Base-by-base conservation (phyloP, 2,113 vertebrate genomes). In the Guaruba guarouba region DNA sequence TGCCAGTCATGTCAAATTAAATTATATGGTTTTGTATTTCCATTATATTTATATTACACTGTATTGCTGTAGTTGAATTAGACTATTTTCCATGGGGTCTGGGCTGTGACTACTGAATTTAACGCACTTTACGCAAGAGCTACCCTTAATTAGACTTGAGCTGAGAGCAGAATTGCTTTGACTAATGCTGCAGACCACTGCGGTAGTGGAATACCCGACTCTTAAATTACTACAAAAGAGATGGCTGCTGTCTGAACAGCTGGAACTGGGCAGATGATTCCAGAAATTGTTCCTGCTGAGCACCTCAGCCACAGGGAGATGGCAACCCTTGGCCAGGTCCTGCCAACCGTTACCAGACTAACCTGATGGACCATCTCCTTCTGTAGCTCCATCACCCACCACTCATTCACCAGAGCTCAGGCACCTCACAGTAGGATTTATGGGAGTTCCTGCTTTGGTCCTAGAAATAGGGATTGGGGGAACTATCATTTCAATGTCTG, bases 21-120 rank as follows among this genome's bases (percentile, higher is more conserved):
- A 95, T 94, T 78, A 80, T 63, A 93, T 85, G 92, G 92, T 9
- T 96, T 94, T 92, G 82, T 96, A 96, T 96, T 96, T 95, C 92
- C 71, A 82, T 96, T 97, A 71, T 92, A 93, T 92, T 95, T 94
- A 70, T 92, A 94, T 94, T 94, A 63, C 76, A 71, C 48, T 92
- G 41, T 88, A 81, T 90, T 95, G 51, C 80, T 92, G 88, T 94
- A 90, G 85, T 89, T 95, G 92, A 94, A 92, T 95, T 91, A 89
- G 80, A 79, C 86, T 91, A 63, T 95, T 96, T 96, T 94, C 92
- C 92, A 69, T 66, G 88, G 83, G 62, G 95, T 79, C 77, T 92
- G 82, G 91, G 93, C 90, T 87, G 92, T 82, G 91, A 88, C 83
- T 92, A 55, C 88, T 84, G 88, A 91, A 92, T 94, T 94, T 94